Conservation (phyloP, 1,140 invertebrate species). For the Zaprionus inermis region DNA sequence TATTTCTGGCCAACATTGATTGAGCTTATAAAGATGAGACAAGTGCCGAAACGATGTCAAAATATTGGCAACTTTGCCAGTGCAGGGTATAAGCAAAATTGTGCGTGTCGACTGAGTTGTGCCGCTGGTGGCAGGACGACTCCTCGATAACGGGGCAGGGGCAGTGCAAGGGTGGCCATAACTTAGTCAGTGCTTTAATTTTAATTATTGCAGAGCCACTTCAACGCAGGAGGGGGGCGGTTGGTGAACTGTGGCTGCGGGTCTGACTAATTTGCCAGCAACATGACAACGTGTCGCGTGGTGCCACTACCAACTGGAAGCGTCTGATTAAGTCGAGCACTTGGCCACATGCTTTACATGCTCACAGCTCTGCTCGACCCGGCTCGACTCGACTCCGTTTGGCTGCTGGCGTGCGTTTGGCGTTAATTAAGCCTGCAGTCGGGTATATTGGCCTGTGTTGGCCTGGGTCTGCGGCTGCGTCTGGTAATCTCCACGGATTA, state of each 20-base stretch:
- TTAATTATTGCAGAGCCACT: conserved; percentile 62
- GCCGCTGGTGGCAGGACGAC: neutral
- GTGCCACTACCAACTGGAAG: conserved; percentile 37
- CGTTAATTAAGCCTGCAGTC: conserved; percentile 68
- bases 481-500: conserved; percentile 79
- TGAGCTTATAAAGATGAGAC: neutral
- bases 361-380: neutral
- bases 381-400: conserved; percentile 31
- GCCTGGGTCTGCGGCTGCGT: conserved; percentile 48
- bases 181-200: conserved; percentile 77
- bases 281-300: conserved; percentile 63
- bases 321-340: conserved; percentile 75
- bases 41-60: neutral
- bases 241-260: conserved; percentile 1
- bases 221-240: neutral
- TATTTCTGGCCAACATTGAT: neutral
- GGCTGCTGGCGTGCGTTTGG: conserved; percentile 73
- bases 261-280: conserved; percentile 77
- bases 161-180: conserved; percentile 41
- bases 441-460: conserved; percentile 52
- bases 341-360: conserved; percentile 51
- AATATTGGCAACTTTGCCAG: neutral
- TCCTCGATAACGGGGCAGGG: neutral
- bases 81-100: conserved; percentile 16
- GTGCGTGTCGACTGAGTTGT: conserved; percentile 28